phyloP scores from a whole-genome alignment of 1,140 invertebrate species.

The Tenebrio molitor region DNA sequence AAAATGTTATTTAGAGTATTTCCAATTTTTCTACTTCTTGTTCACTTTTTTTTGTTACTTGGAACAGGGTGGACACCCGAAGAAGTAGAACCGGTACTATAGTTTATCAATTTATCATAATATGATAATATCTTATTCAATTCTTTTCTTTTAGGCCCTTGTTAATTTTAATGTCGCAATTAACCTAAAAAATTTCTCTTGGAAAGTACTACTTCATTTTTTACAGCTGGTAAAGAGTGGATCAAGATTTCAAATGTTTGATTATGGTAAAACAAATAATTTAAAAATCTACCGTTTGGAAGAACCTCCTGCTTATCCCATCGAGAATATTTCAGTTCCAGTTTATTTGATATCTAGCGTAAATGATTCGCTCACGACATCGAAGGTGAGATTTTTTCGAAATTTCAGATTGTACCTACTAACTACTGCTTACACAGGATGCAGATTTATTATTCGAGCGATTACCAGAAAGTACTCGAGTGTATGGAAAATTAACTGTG shows the following conservation, averaged over 20 bases:
- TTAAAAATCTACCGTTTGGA: not conserved
- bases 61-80: not conserved
- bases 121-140: not conserved
- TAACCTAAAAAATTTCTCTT: not conserved
- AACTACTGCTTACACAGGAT: constrained; percentile 2
- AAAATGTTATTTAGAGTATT: not conserved
- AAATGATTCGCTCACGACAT: not conserved
- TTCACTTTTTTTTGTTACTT: not conserved
- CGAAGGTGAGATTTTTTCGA: not conserved
- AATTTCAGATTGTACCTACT: too few relatives aligned
- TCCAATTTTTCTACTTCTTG: not conserved
- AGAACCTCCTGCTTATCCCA: not conserved
- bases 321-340: constrained; percentile 8
- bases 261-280: constrained; percentile 7
- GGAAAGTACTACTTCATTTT: not conserved
- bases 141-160: not conserved
- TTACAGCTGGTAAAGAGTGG: not conserved
- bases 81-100: constrained; percentile 8
- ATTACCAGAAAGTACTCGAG: not conserved
- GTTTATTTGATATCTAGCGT: not conserved
- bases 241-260: constrained; percentile 8
- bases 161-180: not conserved
- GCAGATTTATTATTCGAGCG: not conserved
- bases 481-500: not conserved
- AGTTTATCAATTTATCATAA: not conserved